Conservation (phyloP, 2,888 invertebrate genomes). For the Thyatira batis region DNA sequence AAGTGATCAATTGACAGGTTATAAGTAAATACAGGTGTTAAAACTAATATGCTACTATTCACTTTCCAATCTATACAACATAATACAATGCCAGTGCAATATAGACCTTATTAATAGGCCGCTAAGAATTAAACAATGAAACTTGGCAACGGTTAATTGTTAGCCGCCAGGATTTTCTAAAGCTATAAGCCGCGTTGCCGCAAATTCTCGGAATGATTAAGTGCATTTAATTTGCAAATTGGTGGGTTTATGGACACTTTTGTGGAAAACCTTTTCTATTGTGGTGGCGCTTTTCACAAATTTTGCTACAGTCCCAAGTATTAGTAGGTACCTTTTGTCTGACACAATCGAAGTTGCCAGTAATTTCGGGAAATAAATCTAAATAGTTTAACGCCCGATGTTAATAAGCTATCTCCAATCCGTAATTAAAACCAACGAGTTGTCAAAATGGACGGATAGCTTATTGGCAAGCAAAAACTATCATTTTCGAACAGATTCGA, state of each 20-base stretch:
- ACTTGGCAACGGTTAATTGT: no score
- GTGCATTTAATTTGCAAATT: background rate
- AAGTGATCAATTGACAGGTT: background rate
- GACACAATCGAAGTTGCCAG: no score
- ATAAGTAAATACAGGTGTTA: background rate
- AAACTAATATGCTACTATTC: conserved; percentile 6
- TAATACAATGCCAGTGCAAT: background rate
- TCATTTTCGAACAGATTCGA: no score
- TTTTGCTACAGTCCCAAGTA: no score
- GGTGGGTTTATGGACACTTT: background rate
- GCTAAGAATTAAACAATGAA: background rate
- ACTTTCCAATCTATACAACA: background rate
- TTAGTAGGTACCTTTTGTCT: no score
- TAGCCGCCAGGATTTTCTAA: background rate
- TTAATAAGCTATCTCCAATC: no score
- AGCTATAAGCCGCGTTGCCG: background rate
- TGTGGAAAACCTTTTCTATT: background rate
- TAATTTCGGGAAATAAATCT: no score
- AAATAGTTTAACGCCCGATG: no score
- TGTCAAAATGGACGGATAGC: no score
- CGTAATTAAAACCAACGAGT: no score
- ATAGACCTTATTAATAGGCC: background rate
- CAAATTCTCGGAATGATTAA: background rate
- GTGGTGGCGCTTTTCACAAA: background rate
- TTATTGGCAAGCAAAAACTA: no score